phyloP scores from a whole-genome alignment of 2,113 vertebrate genomes.

The Synchiropus splendidus region DNA sequence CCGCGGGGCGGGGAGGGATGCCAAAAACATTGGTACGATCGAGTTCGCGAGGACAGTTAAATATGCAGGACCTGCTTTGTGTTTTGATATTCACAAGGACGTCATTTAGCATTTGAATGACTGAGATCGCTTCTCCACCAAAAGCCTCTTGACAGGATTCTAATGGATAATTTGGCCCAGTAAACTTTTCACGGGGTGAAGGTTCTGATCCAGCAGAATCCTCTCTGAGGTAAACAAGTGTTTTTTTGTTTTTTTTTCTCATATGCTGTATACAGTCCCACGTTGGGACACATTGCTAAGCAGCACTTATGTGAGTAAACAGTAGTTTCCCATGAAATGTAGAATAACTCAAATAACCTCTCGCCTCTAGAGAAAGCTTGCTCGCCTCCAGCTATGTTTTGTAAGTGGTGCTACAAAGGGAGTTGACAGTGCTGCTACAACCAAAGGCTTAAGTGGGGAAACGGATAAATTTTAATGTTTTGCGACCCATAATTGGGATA shows the following conservation, averaged over 20 bases:
- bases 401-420: constrained; percentile 25
- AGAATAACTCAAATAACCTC: constrained; percentile 29
- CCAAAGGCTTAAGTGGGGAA: constrained; percentile 1
- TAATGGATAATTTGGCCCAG: constrained; percentile 64
- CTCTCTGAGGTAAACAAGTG: neutral
- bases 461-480: constrained; percentile 15
- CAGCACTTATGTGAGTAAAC: constrained; percentile 31
- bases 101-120: constrained; percentile 69
- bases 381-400: constrained; percentile 32
- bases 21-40: constrained; percentile 42
- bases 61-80: constrained; percentile 43
- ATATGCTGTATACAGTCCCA: constrained; percentile 7
- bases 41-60: constrained; percentile 22
- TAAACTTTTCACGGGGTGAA: constrained; percentile 33
- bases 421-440: constrained; percentile 23
- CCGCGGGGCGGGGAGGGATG: constrained; percentile 33
- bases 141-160: constrained; percentile 58
- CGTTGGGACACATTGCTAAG: constrained; percentile 23
- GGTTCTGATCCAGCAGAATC: constrained; percentile 14
- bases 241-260: neutral
- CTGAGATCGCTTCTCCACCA: constrained; percentile 45
- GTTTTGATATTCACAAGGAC: constrained; percentile 55
- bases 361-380: constrained; percentile 23
- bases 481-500: constrained; percentile 6
- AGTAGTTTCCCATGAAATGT: constrained; percentile 25